Evolutionary conservation across 2,113 vertebrate genomes (phyloP), one percentile per base, ranked within the genome.

Genomic region (Spea multiplicata): DNA sequence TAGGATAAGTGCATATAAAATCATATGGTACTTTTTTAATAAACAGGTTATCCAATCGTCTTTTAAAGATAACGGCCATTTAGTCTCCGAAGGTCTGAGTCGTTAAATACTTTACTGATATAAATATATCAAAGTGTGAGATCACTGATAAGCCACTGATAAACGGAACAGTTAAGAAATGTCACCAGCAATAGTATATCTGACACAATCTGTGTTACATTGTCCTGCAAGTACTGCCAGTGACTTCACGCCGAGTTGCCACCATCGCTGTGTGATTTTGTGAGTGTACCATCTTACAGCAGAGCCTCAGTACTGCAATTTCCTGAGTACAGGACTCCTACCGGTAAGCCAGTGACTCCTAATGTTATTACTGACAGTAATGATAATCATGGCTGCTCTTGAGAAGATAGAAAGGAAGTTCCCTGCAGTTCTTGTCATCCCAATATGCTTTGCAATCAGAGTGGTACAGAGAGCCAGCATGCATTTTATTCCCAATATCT

Each of bases 361-460:
- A 80, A 74, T 80, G 78, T 73, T 80, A 66, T 73, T 68, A 59
- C 64, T 80, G 71, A 68, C 71, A 80, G 71, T 66, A 70, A 50
- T 62, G 61, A 80, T 80, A 80, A 74, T 80, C 71, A 57, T 5
- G 71, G 48, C 14, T 57, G 64, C 78, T 80, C 78, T 74, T 61
- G 44, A 74, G 53, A 61, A 73, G 71, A 73, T 62, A 80, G 45
- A 68, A 68, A 68, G 78, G 50, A 80, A 74, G 71, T 74, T 17
- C 53, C 71, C 78, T 68, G 78, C 68, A 74, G 78, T 74, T 80
- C 78, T 50, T 73, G 71, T 80, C 78, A 68, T 67, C 71, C 77
- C 70, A 80, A 73, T 72, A 80, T 80, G 46, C 71, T 74, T 80
- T 48, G 78, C 71, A 79, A 79, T 79, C 77, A 79, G 77, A 73